Evolutionary conservation across 2,113 vertebrate species (phyloP), one percentile per base, ranked within the genome.

Genomic region (Trichomycterus rosablanca): DNA sequence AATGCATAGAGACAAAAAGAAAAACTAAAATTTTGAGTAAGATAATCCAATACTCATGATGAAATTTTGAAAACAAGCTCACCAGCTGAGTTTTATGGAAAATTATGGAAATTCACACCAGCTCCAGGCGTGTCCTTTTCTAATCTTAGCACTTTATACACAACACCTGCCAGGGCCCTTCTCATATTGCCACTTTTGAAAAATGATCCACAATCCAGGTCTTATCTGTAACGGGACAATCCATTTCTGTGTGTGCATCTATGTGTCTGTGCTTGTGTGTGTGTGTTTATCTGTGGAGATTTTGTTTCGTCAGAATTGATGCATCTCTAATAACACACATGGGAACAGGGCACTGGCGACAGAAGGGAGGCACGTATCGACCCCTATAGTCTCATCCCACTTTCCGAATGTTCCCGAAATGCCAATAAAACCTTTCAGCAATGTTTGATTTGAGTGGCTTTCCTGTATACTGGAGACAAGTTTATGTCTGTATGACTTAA

Each of bases 241-340:
- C n/a, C 30, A 37, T 62, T 40, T 63, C 40, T 30, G 16, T n/a
- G 34, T n/a, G n/a, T n/a, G n/a, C n/a, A n/a, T n/a, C n/a, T n/a
- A n/a, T 30, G 23, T n/a, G 34, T 44, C 12, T 15, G 37, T 61
- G 35, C 61, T 22, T 63, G 45, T 61, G 56, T 45, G 53, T 55
- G 62, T 30, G 28, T 59, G 42, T 43, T 53, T 40, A 40, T 63
- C 57, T 60, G 32, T 22, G 49, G 5, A 24, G 43, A 51, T 76
- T 71, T 43, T 16, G 66, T 55, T 75, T 72, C 63, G 14, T 66
- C 66, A 70, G 68, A 74, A 70, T 37, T 63, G 63, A 75, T 68
- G 60, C 49, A 43, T 74, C 65, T 72, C 53, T 61, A 63, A 72
- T 74, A 75, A 72, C 60, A 60, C 64, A 62, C 55, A 68, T 52